Base-by-base conservation (phyloP, 2,888 invertebrate genomes). In the Baronia brevicornis region DNA sequence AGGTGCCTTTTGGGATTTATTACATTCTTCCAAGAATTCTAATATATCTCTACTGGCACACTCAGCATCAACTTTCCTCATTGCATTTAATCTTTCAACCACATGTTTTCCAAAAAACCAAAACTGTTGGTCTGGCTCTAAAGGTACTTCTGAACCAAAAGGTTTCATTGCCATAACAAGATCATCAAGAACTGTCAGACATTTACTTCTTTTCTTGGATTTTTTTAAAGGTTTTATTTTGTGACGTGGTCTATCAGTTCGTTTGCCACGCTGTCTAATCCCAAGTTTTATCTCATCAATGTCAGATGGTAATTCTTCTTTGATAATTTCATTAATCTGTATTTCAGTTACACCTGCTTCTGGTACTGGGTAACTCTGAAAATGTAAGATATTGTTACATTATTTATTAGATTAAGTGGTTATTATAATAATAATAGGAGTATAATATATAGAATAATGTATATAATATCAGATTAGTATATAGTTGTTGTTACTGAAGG, bases 41-140 rank as follows among this genome's bases (percentile, higher is more conserved):
- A 69, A 35, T 5, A 84, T 82, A 2, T 70, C 66, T 10, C 41
- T 38, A 28, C 59, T 49, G 0, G 82, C 82, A 43, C 57, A 56
- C 7, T 57, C 46, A 1, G 79, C 69, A 34, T 84, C 71, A 1
- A 51, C 29, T 11, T 54, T 44, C 21, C 62, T 64, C 79, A 84
- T 74, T 18, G 51, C 41, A 33, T 70, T 72, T 2, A 84, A 40
- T 30, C 64, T 51, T 36, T 75, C 78, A 0, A 66, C 60, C 0
- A 84, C 68, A 54, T 82, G 79, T 39, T 62, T 68, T 0, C 80
- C 73, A 12, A 82, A 77, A 28, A 69, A 77, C 71, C 73, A 73
- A 36, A 69, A 78, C 12, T 60, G 60, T 2, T 18, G 22, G 2
- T 43, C 38, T 3, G 51, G 43, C 1, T 48, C 38, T 0, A 29